Evolutionary conservation across 37 sponge, comb jelly and placozoan genomes (phyloP).

Genomic region (Chondrosia reniformis): DNA sequence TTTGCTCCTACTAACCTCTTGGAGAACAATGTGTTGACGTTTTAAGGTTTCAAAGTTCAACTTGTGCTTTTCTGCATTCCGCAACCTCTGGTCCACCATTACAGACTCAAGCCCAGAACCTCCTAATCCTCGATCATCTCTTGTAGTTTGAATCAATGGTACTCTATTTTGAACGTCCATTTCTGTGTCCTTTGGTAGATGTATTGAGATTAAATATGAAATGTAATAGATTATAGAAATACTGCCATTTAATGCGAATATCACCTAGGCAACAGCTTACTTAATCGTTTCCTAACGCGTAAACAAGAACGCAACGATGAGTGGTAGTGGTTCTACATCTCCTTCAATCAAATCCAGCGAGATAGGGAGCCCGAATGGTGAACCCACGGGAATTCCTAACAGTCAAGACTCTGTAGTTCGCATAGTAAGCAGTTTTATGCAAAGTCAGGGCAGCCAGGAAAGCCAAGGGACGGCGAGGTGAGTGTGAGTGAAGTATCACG

Average conservation of each 20-base stretch:
- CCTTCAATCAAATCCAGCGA: no score
- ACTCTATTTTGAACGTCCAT: no score
- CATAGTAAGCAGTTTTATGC: background rate
- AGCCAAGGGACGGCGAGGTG: background rate
- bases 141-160: no score
- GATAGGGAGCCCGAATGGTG: background rate
- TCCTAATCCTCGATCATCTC: no score
- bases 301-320: no score
- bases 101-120: background rate
- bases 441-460: background rate
- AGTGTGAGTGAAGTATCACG: background rate
- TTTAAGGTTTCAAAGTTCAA: slow-evolving; percentile 66
- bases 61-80: slow-evolving; percentile 44
- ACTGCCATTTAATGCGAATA: no score
- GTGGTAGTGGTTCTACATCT: no score
- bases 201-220: no score
- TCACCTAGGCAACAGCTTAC: no score
- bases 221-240: no score
- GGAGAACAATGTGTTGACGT: slow-evolving; percentile 45
- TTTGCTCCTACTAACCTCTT: slow-evolving; percentile 35
- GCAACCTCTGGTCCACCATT: slow-evolving; percentile 43
- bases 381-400: background rate
- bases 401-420: slow-evolving; percentile 4
- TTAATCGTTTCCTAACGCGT: no score
- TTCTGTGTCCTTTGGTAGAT: no score